These are phyloP conservation scores for Avahi laniger DNA, from an alignment of 2,797 vertebrate species.

Conservation along the genomic window DNA sequence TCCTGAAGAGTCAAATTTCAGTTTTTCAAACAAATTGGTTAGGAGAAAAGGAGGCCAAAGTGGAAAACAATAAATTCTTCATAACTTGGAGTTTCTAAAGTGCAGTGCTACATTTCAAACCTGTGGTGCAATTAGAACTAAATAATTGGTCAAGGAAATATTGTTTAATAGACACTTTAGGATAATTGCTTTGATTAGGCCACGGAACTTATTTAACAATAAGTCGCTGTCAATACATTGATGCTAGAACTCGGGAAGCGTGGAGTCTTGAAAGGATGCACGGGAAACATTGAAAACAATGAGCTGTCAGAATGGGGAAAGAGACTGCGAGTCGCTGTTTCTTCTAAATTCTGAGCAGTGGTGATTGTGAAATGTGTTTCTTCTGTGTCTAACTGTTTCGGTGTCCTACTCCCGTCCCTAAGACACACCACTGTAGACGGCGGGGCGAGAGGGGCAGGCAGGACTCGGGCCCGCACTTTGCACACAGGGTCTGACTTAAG, in stretches of 20 bases:
- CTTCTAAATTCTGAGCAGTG: neutral
- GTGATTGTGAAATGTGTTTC: neutral
- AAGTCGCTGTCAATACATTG: too few relatives aligned
- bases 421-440: accelerated
- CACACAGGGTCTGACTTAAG: accelerated
- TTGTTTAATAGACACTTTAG: too few relatives aligned
- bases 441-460: accelerated
- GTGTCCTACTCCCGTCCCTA: neutral
- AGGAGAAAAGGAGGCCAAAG: neutral
- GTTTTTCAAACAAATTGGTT: neutral
- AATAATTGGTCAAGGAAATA: too few relatives aligned
- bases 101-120: accelerated
- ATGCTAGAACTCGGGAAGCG: neutral
- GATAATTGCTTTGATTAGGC: accelerated
- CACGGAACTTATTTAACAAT: accelerated
- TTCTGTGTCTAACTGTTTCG: neutral
- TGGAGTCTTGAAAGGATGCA: neutral
- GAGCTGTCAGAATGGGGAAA: too few relatives aligned
- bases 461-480: accelerated
- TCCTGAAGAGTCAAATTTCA: neutral
- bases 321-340: neutral
- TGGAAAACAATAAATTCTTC: too few relatives aligned
- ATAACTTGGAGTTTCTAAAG: neutral
- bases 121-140: neutral
- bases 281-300: neutral